Evolutionary conservation across 2,888 invertebrate species (phyloP), one percentile per base, ranked within the genome.

Genomic region (Smittia aterrima): DNA sequence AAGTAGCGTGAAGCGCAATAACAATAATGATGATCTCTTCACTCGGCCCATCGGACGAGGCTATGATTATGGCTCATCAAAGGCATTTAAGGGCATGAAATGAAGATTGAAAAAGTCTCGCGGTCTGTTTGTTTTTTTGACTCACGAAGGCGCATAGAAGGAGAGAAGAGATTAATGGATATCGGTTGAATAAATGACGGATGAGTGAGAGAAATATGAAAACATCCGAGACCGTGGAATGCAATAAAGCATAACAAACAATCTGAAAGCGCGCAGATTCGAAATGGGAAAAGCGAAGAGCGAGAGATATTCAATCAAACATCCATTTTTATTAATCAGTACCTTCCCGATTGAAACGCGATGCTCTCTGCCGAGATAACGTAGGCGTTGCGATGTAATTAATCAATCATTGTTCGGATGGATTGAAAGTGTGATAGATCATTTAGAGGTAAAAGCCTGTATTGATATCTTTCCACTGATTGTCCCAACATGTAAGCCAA

Each of bases 361-460:
- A 32, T 3, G 9, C 32, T 32, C 32, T 32, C 4, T 9, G 32
- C 4, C 32, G 32, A 32, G 32, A 32, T 32, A 32, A 6, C 9
- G 32, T 32, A 32, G 32, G 32, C 32, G 32, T 32, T 6, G 32
- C 32, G 32, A 32, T 38, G 68, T 68, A 68, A 68, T 68, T 68
- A 68, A 68, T 68, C 68, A 68, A 68, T 68, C 68, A 68, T 68
- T 66, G 32, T 32, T 32, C 32, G 32, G 32, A 3, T 24, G 32
- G 32, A 66, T 13, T 11, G n/a, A 66, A 16, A 68, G 32, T 32
- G 47, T 68, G n/a, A 68, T 68, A 47, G 68, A 68, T 68, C 68
- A 68, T 68, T 68, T 47, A 53, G 68, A 68, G 47, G 41, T 68
- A 53, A 68, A 68, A 53, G 47, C 18, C 62, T 47, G 13, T 47